Percentiles rank a stretch among this genome's conserved stretches.
Evolutionary conservation across 2,113 vertebrate genomes (phyloP).

Genomic region (Petrocephalus zakoni): DNA sequence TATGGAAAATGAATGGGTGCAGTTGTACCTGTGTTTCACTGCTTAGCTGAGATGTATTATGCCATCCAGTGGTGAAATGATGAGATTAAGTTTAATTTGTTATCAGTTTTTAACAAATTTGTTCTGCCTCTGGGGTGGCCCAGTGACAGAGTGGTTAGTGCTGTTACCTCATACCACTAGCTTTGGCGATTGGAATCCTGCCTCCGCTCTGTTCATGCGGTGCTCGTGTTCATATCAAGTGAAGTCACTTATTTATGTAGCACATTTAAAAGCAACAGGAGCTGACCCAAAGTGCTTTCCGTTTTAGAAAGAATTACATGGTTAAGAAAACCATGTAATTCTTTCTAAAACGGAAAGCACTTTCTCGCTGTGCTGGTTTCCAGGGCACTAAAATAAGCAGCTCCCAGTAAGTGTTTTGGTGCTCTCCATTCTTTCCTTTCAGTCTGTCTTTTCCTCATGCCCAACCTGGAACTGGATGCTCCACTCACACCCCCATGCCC

Average conservation of each 20-base stretch:
- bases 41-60: background rate
- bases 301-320: too few species aligned
- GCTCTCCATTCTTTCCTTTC: background rate
- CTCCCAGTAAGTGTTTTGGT: background rate
- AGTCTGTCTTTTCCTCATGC: constrained; percentile 36
- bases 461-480: constrained; percentile 54
- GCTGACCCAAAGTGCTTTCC: too few species aligned
- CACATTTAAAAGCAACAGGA: too few species aligned
- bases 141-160: background rate
- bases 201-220: background rate
- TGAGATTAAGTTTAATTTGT: background rate
- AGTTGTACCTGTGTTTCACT: background rate
- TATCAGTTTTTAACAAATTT: background rate
- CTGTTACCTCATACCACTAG: background rate
- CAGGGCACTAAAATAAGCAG: too few species aligned
- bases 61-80: background rate
- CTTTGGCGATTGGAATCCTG: background rate
- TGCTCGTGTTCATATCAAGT: too few species aligned
- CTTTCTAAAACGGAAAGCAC: too few species aligned
- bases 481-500: constrained; percentile 32
- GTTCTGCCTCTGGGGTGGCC: background rate
- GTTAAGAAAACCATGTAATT: too few species aligned
- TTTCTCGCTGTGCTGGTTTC: too few species aligned
- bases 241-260: too few species aligned
- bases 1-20: background rate